These are phyloP conservation scores for Drosophila pandora DNA, from an alignment of 1,140 invertebrate species.

Conservation along the genomic window DNA sequence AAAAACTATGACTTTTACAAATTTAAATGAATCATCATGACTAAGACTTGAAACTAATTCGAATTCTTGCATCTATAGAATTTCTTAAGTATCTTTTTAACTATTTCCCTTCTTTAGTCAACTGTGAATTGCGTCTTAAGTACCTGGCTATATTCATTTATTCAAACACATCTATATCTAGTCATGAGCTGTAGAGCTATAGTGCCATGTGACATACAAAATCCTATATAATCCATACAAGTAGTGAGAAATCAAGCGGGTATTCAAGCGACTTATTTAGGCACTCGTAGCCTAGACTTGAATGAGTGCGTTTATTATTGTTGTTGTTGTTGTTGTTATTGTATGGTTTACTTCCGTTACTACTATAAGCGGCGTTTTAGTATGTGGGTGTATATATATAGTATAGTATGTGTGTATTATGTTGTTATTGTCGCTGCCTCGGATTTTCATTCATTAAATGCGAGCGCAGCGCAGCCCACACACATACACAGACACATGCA, in stretches of 20 bases:
- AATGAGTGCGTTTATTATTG: constrained; percentile 36
- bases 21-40: too few species aligned
- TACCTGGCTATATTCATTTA: neutral
- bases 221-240: constrained; percentile 66
- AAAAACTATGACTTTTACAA: constrained; percentile 1
- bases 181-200: neutral
- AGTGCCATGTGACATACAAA: constrained; percentile 24
- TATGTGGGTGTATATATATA: constrained; percentile 24
- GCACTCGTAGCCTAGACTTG: constrained; percentile 46
- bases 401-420: constrained; percentile 47
- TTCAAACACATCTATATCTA: neutral
- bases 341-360: constrained; percentile 73
- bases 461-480: constrained; percentile 51
- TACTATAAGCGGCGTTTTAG: constrained; percentile 40
- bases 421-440: constrained; percentile 60
- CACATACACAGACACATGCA: constrained; percentile 35
- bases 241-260: constrained; percentile 66
- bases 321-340: constrained; percentile 37
- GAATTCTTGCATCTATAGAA: too few species aligned
- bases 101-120: neutral
- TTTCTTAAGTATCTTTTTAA: too few species aligned
- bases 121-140: neutral
- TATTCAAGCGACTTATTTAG: constrained; percentile 70
- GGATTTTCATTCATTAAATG: constrained; percentile 80
- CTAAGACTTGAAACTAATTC: too few species aligned